Conservation (phyloP, 2,888 invertebrate genomes). For the Tigriopus californicus region DNA sequence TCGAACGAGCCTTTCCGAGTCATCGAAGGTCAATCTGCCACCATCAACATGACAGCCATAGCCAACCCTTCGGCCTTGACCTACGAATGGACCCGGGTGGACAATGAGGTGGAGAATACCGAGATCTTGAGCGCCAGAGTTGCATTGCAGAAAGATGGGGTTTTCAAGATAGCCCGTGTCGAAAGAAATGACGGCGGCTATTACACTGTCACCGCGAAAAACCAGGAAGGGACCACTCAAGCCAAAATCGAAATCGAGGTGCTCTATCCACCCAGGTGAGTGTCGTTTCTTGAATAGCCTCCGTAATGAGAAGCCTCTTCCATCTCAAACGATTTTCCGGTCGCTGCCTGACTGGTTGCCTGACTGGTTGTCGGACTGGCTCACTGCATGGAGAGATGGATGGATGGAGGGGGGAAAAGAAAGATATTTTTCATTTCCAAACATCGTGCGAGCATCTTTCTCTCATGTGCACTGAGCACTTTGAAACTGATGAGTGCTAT, state of each 20-base stretch:
- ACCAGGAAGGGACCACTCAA: not conserved
- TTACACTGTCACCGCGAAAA: conserved; percentile 4
- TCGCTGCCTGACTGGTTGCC: too few species aligned
- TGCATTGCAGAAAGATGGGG: not conserved
- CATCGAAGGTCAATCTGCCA: not conserved
- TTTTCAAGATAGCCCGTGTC: not conserved
- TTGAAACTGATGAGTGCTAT: too few species aligned
- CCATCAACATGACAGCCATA: conserved; percentile 6
- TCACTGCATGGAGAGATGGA: too few species aligned
- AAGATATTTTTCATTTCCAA: too few species aligned
- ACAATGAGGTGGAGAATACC: not conserved
- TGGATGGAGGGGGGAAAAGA: too few species aligned
- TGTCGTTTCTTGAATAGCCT: too few species aligned
- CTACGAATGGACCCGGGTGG: not conserved
- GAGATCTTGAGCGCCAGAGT: not conserved
- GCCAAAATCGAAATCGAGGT: conserved; percentile 3
- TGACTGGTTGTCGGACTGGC: too few species aligned
- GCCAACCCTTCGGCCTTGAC: conserved; percentile 1
- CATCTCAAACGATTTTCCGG: too few species aligned
- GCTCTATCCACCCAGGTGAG: conserved; percentile 5
- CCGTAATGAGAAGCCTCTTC: too few species aligned
- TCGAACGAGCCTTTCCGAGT: not conserved
- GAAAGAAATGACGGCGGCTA: not conserved
- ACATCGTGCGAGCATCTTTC: too few species aligned
- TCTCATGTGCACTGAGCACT: too few species aligned